Base-by-base conservation (phyloP, 2,113 vertebrate species). In the Corynorhinus townsendii region DNA sequence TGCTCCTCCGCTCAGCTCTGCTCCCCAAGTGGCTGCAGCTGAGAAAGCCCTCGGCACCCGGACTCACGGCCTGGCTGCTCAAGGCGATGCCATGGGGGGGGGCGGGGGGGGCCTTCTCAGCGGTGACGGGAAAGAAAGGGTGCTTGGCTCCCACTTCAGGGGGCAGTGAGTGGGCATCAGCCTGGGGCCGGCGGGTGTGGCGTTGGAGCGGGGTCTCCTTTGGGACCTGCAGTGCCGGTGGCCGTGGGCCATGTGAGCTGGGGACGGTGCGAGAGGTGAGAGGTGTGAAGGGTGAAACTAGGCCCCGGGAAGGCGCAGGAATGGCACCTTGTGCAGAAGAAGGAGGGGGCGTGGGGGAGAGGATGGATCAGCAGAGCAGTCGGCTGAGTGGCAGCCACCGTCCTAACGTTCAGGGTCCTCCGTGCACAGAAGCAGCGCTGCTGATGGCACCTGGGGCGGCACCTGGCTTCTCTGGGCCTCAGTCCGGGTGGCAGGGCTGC, bases 1-100 rank as follows among this genome's bases (percentile, higher is more conserved):
- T 56, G 20, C 5, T 77, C 33, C 40, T 59, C 66, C 38, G 7
- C 45, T 14, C 40, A 12, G 43, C 38, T 35, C 73, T 69, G 20
- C 59, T 33, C 47, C 71, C 83, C 45, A 20, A 26, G 79, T 16
- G 47, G 12, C 35, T 75, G 64, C 66, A 64, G 45, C 26, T 15
- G 90, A n/a, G 86, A 40, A 54, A 52, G 4, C 15, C 30, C 49
- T 56, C 0, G 49, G 73, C 45, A n/a, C 30, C 24, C 30, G n/a
- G 9, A 20, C 11, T 28, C 22, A 14, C 11, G 28, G 33, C 26
- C 38, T 35, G 8, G 7, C 14, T 24, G 47, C n/a, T 54, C 35
- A 2, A 9, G 1, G 0, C 7, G 43, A 62, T 33, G 0, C 40
- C 40, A 2, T 30, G 47, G 45, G 1, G 16, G 33, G 9, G 30